Conservation (phyloP, 1,140 invertebrate species). For the Amyelois transitella region DNA sequence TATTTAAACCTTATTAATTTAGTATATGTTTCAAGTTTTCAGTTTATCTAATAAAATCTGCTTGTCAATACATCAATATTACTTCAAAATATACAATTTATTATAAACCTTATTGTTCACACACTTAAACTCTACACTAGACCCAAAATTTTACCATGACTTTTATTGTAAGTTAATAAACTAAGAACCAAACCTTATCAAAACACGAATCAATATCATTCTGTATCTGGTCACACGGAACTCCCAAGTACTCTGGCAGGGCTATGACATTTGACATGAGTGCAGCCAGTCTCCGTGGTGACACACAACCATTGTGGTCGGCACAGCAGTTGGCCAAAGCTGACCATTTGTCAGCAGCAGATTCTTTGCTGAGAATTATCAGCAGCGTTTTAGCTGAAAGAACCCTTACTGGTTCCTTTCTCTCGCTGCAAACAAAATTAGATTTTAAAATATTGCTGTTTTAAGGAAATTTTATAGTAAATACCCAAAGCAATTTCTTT, state of each 20-base stretch:
- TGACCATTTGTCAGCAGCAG: conserved; percentile 78
- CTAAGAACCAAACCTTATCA: conserved; percentile 77
- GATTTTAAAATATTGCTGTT: too few relatives aligned
- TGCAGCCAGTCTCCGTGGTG: conserved; percentile 73
- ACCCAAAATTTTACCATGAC: too few relatives aligned
- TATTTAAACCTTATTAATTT: too few relatives aligned
- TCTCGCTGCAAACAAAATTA: conserved; percentile 49
- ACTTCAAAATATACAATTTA: too few relatives aligned
- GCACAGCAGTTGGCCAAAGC: conserved; percentile 78
- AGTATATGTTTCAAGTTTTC: too few relatives aligned
- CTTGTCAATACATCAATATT: too few relatives aligned
- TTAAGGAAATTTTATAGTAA: too few relatives aligned
- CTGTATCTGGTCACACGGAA: conserved; percentile 74
- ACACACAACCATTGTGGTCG: conserved; percentile 80
- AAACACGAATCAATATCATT: conserved; percentile 78
- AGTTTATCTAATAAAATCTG: too few relatives aligned
- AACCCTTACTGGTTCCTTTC: conserved; percentile 65
- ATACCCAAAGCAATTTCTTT: too few relatives aligned
- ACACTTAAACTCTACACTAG: too few relatives aligned
- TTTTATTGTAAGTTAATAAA: too few relatives aligned
- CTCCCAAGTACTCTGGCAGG: conserved; percentile 76
- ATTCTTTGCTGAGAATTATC: conserved; percentile 76
- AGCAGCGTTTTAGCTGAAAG: conserved; percentile 77
- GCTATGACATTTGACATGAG: conserved; percentile 74
- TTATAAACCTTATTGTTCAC: too few relatives aligned